phyloP scores from a whole-genome alignment of 1,140 invertebrate genomes.

The Zaprionus kolodkinae region DNA sequence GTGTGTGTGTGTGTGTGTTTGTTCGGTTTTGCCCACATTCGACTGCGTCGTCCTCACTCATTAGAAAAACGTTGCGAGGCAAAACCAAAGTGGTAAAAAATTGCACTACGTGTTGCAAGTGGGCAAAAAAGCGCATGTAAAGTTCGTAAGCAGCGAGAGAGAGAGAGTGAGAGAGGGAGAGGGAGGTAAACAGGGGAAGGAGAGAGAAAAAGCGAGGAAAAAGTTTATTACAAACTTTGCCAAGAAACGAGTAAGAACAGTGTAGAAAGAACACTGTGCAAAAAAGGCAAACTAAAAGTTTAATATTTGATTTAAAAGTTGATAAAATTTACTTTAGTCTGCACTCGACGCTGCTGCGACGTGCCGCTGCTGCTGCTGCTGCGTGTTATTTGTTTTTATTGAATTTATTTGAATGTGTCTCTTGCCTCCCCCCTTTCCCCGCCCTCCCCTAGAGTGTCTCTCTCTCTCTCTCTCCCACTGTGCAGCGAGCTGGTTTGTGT shows the following conservation, averaged over 20 bases:
- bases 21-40: conserved; percentile 63
- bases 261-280: conserved; percentile 11
- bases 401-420: conserved; percentile 74
- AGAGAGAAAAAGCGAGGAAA: conserved; percentile 49
- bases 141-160: conserved; percentile 24
- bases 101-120: conserved; percentile 74
- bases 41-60: conserved; percentile 73
- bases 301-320: conserved; percentile 83
- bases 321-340: conserved; percentile 80
- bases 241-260: conserved; percentile 35
- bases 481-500: conserved; percentile 34
- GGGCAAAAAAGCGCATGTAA: conserved; percentile 32
- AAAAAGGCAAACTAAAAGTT: conserved; percentile 72
- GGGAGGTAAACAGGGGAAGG: conserved; percentile 36
- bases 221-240: conserved; percentile 78
- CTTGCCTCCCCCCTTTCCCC: neutral
- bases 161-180: conserved; percentile 30
- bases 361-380: conserved; percentile 33
- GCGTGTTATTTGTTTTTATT: conserved; percentile 78
- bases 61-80: conserved; percentile 75
- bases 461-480: neutral
- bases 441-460: neutral
- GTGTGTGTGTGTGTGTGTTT: conserved; percentile 6
- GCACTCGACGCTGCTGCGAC: conserved; percentile 57
- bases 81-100: conserved; percentile 69